These are phyloP conservation scores for Paracyclopina nana DNA, from an alignment of 1,140 invertebrate species.

Conservation along the genomic window DNA sequence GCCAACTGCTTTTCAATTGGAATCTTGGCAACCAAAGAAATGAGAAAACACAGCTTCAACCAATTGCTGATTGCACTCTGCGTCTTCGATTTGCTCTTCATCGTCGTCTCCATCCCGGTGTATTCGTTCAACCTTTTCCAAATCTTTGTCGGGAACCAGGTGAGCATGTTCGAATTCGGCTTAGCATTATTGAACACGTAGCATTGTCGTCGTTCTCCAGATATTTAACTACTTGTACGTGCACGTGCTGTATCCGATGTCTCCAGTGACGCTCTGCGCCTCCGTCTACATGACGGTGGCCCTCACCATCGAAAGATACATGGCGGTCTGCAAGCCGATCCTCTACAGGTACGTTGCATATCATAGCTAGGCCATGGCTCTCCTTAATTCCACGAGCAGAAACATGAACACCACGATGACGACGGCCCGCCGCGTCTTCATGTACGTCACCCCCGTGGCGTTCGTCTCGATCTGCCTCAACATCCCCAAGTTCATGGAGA, in stretches of 20 bases:
- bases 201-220: neutral
- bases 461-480: slow-evolving; percentile 10
- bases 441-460: slow-evolving; percentile 13
- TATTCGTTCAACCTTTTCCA: slow-evolving; percentile 4
- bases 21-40: slow-evolving; percentile 7
- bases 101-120: slow-evolving; percentile 7
- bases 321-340: slow-evolving; percentile 13
- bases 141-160: slow-evolving; percentile 13
- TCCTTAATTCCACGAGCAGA: neutral
- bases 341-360: slow-evolving; percentile 7
- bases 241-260: slow-evolving; percentile 14
- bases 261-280: slow-evolving; percentile 11
- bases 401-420: slow-evolving; percentile 14
- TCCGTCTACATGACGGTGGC: slow-evolving; percentile 16
- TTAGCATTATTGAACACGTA: neutral
- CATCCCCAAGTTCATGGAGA: slow-evolving; percentile 17
- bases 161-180: neutral
- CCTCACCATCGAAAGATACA: slow-evolving; percentile 12
- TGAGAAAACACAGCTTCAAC: slow-evolving; percentile 16
- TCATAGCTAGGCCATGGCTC: neutral
- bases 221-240: slow-evolving; percentile 6
- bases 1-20: slow-evolving; percentile 12
- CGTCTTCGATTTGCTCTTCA: slow-evolving; percentile 13
- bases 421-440: neutral
- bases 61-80: slow-evolving; percentile 12